Evolutionary conservation across 2,113 vertebrate genomes (phyloP).

Genomic region (Gobio gobio): DNA sequence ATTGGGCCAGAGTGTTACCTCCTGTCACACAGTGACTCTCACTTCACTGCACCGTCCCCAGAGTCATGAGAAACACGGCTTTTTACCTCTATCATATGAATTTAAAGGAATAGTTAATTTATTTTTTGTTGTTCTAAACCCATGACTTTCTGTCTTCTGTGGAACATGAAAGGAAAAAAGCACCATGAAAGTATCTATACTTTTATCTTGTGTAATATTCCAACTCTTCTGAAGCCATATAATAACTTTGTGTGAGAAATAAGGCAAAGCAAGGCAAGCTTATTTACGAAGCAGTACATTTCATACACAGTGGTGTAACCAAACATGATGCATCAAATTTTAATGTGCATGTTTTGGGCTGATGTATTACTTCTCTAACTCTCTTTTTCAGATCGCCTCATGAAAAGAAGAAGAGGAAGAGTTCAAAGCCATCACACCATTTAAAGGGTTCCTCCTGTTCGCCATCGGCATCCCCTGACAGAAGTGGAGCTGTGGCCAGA

Average conservation of each 20-base stretch:
- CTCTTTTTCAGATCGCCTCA: constrained; percentile 76
- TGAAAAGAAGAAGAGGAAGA: constrained; percentile 85
- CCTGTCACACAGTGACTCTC: constrained; percentile 1
- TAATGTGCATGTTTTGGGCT: background rate
- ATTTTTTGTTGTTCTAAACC: background rate
- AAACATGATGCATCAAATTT: background rate
- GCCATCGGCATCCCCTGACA: constrained; percentile 80
- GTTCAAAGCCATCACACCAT: constrained; percentile 77
- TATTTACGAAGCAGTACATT: background rate
- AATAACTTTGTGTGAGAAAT: no score
- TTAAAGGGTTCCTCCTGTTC: constrained; percentile 81
- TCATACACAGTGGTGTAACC: background rate
- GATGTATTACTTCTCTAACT: background rate
- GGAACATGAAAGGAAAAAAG: background rate
- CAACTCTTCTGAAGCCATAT: no score
- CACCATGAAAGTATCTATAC: no score
- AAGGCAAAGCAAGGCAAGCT: background rate
- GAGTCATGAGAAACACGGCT: background rate
- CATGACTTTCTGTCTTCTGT: background rate
- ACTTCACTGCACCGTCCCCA: background rate
- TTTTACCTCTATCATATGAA: background rate
- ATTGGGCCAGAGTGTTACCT: background rate
- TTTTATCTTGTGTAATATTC: no score
- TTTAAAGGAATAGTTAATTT: background rate
- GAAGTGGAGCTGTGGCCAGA: constrained; percentile 72